Percentiles rank a stretch among this genome's conserved stretches.
phyloP scores from a whole-genome alignment of 2,888 invertebrate genomes.

The Alsophila aescularia region DNA sequence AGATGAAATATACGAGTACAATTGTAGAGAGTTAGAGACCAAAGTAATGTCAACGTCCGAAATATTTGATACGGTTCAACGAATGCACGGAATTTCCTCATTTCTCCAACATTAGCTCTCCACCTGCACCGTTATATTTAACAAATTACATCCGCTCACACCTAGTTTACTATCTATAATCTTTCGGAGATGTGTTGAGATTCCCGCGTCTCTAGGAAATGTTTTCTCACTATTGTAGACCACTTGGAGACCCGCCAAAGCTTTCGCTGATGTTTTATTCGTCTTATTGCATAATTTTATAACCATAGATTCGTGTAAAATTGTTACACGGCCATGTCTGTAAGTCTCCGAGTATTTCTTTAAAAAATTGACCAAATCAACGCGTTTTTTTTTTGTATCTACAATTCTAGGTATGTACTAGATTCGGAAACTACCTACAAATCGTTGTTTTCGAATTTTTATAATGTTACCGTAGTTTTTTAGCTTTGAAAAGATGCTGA shows the following conservation, averaged over 20 bases:
- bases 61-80: background rate
- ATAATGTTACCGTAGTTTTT: no score
- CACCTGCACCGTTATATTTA: background rate
- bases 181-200: constrained; percentile 3
- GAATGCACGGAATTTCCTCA: background rate
- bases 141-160: constrained; percentile 14
- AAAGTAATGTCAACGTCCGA: background rate
- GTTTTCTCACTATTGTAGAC: constrained; percentile 28
- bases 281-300: constrained; percentile 56
- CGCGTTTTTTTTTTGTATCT: no score
- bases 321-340: no score
- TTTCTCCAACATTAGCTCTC: constrained; percentile 2
- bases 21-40: no score
- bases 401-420: no score
- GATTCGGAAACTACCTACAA: no score
- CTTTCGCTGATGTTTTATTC: constrained; percentile 48
- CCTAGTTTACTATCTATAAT: constrained; percentile 20
- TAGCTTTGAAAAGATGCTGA: no score
- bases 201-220: constrained; percentile 14
- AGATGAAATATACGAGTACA: no score
- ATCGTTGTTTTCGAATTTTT: no score
- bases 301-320: constrained; percentile 37
- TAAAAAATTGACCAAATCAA: no score
- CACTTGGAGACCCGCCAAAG: constrained; percentile 52
- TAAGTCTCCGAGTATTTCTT: no score